Evolutionary conservation across 2,797 vertebrate species (phyloP), one percentile per base, ranked within the genome.

Genomic region (Catostomus latipinnis): DNA sequence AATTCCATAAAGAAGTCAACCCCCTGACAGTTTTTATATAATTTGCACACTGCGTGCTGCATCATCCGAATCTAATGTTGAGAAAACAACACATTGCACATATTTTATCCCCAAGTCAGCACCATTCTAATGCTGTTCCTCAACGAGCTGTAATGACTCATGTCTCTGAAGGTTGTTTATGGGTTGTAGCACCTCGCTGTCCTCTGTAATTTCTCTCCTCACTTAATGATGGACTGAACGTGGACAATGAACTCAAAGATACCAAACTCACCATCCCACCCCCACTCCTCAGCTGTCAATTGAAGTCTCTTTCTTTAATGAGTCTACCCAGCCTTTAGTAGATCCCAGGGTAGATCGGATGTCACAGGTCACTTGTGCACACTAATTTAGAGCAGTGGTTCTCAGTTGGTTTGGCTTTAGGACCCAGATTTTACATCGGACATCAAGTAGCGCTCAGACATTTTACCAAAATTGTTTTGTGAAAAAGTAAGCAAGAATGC

Each of bases 181-280:
- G 45, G 50, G 60, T 65, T 62, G 65, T 63, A 67, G 48, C 45
- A 68, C 12, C 68, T 62, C 66, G 14, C 45, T 66, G 63, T 72
- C 75, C 68, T 56, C 70, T 83, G 78, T 82, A 68, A 82, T 82
- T 82, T 82, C 8, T 76, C 52, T 8, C 18, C 49, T 77, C 54
- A 14, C 56, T 14, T 82, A 85, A 86, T 80, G 73, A 86, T 8
- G 61, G 70, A 63, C 73, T 65, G 54, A 48, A 63, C 16, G 62
- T 61, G 49, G 48, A 67, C 43, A 68, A 16, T 78, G 54, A 66
- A 63, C 69, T 79, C 49, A 71, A 54, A 54, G 22, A 61, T 46
- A 16, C 16, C 13, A 49, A 48, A 5, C n/a, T 34, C 14, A 63
- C 22, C 6, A 34, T 34, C 34, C 34, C 34, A 34, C 34, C 34